Evolutionary conservation across 2,113 vertebrate genomes (phyloP).

Genomic region (Sardina pilchardus): DNA sequence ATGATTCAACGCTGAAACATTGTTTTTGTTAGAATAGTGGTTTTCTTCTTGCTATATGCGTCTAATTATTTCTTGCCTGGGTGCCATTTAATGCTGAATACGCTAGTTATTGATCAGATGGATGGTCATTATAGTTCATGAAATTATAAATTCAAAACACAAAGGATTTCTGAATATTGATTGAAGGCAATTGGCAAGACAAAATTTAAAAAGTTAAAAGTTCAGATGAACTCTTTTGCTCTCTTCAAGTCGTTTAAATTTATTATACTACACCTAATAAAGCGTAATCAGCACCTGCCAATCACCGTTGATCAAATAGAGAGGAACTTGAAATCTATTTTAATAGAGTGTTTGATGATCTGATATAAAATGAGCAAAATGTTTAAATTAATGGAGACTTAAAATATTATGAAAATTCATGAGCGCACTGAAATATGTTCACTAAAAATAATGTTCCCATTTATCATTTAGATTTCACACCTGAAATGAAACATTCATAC

Average conservation of each 20-base stretch:
- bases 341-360: slow-evolving; percentile 9
- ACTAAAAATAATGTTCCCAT: slow-evolving; percentile 21
- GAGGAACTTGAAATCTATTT: neutral
- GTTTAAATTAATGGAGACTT: slow-evolving; percentile 10
- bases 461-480: neutral
- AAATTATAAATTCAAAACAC: neutral
- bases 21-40: neutral
- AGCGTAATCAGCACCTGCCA: neutral
- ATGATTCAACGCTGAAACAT: neutral
- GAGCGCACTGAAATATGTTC: slow-evolving; percentile 9
- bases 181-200: neutral
- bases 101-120: neutral
- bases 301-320: neutral
- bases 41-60: neutral
- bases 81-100: neutral
- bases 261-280: neutral
- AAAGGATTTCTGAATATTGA: neutral
- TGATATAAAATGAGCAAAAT: neutral
- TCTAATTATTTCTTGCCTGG: neutral
- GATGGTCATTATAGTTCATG: neutral
- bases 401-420: neutral
- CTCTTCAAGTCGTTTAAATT: neutral
- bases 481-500: slow-evolving; percentile 13
- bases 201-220: neutral
- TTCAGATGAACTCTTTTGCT: neutral